Percentiles rank a stretch among this genome's conserved stretches.
Evolutionary conservation across 1,140 invertebrate species (phyloP).

Genomic region (Megalonaias nervosa): DNA sequence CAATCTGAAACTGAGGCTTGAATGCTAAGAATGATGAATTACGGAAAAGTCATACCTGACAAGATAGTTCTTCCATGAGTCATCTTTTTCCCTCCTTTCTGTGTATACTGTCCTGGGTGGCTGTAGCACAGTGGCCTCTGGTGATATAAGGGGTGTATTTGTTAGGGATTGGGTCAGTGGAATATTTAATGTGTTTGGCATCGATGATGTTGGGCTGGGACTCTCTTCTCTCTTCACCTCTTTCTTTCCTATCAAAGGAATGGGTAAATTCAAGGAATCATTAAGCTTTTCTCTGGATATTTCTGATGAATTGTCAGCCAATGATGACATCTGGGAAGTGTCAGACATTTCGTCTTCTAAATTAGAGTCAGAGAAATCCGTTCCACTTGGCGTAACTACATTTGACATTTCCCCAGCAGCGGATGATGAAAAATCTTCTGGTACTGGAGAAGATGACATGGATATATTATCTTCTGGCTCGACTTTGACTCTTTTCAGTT

Average conservation of each 20-base stretch:
- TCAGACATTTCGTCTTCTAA: conserved; percentile 27
- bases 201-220: conserved; percentile 17
- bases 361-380: conserved; percentile 19
- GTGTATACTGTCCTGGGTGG: conserved; percentile 31
- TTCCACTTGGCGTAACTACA: conserved; percentile 14
- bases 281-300: conserved; percentile 38
- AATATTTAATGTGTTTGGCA: background rate
- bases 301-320: conserved; percentile 7
- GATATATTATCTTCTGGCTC: background rate
- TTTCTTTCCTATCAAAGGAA: conserved; percentile 23
- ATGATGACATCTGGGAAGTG: background rate
- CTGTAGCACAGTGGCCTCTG: conserved; percentile 7
- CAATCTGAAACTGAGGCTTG: too few species aligned
- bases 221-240: too few species aligned
- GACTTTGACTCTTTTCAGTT: conserved; percentile 26
- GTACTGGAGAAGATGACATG: too few species aligned
- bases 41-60: conserved; percentile 61
- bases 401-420: conserved; percentile 11
- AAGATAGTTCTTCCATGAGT: conserved; percentile 78
- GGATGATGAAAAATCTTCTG: too few species aligned
- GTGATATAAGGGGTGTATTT: background rate
- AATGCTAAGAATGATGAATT: too few species aligned
- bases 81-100: conserved; percentile 69
- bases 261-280: conserved; percentile 55
- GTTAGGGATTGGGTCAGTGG: background rate